Percentiles rank a stretch among this genome's conserved stretches.
Conservation (phyloP, 2,113 vertebrate genomes). For the Chaetura pelagica region DNA sequence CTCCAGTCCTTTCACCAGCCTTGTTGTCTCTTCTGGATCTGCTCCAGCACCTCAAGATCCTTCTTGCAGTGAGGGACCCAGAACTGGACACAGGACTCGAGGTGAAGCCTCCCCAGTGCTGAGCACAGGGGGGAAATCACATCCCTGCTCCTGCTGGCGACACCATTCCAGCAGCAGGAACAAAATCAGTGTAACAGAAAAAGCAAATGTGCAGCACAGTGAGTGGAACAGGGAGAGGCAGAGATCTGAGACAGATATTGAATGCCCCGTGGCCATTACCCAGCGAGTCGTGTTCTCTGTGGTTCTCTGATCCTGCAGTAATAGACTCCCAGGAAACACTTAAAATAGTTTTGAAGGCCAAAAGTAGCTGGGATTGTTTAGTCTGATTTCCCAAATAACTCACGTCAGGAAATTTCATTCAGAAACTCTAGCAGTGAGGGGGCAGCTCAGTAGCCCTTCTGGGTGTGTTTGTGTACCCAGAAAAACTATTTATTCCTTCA, state of each 20-base stretch:
- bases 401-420: background rate
- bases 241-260: background rate
- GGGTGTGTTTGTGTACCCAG: background rate
- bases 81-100: too few relatives aligned
- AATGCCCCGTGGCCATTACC: background rate
- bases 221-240: background rate
- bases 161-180: background rate
- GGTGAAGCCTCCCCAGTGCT: too few relatives aligned
- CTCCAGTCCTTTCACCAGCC: too few relatives aligned
- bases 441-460: background rate
- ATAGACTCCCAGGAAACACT: conserved; percentile 8
- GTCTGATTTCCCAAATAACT: background rate
- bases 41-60: too few relatives aligned
- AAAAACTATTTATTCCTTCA: background rate
- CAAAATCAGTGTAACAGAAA: background rate
- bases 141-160: too few relatives aligned
- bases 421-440: background rate
- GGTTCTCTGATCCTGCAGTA: conserved; percentile 20
- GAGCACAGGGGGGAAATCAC: too few relatives aligned
- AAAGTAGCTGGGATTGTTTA: background rate
- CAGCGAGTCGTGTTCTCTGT: background rate
- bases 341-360: conserved; percentile 36
- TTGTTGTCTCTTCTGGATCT: too few relatives aligned
- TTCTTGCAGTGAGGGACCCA: too few relatives aligned
- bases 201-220: background rate